Percentiles rank a stretch among this genome's conserved stretches.
Conservation (phyloP, 2,113 vertebrate species). For the Thalassarche chlororhynchos region DNA sequence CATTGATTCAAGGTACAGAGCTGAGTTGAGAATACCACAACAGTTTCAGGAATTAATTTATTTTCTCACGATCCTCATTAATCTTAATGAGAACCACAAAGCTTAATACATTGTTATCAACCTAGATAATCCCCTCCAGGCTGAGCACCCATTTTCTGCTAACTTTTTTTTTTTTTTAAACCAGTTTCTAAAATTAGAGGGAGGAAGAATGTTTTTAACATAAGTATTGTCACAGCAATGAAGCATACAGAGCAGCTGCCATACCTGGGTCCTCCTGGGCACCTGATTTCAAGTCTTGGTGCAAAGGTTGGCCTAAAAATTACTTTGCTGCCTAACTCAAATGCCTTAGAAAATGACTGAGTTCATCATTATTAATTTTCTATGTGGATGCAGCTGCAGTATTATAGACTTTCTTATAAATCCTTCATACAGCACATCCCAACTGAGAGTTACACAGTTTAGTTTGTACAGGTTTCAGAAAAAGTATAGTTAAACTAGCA, state of each 20-base stretch:
- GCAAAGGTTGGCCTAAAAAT: background rate
- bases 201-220: background rate
- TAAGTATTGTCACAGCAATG: background rate
- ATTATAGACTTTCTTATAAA: background rate
- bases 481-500: background rate
- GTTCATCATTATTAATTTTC: background rate
- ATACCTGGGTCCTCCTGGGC: background rate
- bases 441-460: background rate
- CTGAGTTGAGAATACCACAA: background rate
- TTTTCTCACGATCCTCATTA: background rate
- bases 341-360: background rate
- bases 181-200: background rate
- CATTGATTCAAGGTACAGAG: background rate
- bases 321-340: background rate
- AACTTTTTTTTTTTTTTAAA: background rate
- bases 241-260: background rate
- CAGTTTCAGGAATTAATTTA: background rate
- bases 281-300: background rate
- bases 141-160: background rate
- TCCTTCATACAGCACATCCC: background rate
- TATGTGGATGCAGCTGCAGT: background rate
- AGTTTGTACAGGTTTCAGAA: background rate
- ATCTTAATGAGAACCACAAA: background rate
- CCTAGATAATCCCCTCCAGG: background rate
- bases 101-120: background rate